Percentiles rank a stretch among this genome's conserved stretches.
Conservation (phyloP, 2,888 invertebrate genomes). For the Hydropsyche betteni region DNA sequence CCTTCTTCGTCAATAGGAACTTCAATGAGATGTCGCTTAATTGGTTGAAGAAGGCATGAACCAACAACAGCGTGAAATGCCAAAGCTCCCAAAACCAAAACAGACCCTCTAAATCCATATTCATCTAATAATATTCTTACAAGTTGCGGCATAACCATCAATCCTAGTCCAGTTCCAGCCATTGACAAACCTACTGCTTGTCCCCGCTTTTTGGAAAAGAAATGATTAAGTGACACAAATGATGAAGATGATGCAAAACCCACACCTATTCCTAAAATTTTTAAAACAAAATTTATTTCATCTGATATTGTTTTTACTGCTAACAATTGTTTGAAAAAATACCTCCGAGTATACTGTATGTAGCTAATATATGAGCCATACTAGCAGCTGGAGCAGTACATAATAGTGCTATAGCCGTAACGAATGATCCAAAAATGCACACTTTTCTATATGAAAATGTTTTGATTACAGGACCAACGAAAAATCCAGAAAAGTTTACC, state of each 20-base stretch:
- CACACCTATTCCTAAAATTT: slow-evolving; percentile 75
- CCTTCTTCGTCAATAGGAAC: slow-evolving; percentile 66
- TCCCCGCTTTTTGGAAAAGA: slow-evolving; percentile 78
- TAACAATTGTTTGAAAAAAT: slow-evolving; percentile 54
- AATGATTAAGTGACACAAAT: slow-evolving; percentile 81
- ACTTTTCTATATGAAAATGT: slow-evolving; percentile 79
- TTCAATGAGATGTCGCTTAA: slow-evolving; percentile 75
- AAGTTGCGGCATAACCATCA: slow-evolving; percentile 82
- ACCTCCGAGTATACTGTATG: slow-evolving; percentile 81
- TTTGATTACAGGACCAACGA: slow-evolving; percentile 79
- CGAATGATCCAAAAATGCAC: slow-evolving; percentile 71
- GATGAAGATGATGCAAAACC: slow-evolving; percentile 80
- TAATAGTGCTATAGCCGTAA: slow-evolving; percentile 74
- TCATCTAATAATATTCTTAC: slow-evolving; percentile 71
- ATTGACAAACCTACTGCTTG: slow-evolving; percentile 83
- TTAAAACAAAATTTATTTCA: slow-evolving; percentile 18
- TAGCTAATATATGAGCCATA: slow-evolving; percentile 75
- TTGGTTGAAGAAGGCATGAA: slow-evolving; percentile 74
- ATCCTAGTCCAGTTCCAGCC: slow-evolving; percentile 81
- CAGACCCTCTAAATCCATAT: slow-evolving; percentile 74
- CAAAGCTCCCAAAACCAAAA: slow-evolving; percentile 73
- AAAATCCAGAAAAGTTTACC: slow-evolving; percentile 81
- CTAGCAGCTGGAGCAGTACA: slow-evolving; percentile 75
- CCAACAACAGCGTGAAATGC: slow-evolving; percentile 76
- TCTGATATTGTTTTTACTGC: neutral